Conservation (phyloP, 2,888 invertebrate species). For the Malthinus flaveolus region DNA sequence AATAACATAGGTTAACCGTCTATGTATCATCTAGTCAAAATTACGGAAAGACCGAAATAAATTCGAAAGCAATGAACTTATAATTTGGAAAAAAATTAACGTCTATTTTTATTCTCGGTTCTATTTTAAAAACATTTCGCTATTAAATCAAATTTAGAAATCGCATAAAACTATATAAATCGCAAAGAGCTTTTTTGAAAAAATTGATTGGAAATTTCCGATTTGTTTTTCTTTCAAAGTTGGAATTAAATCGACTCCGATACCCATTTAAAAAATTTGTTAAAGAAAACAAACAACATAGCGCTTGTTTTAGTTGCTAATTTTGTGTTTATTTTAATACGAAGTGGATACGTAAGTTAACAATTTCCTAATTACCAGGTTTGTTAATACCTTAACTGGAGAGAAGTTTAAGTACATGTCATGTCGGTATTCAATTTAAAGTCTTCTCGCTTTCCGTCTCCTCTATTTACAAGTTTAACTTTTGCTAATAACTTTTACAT, state of each 20-base stretch:
- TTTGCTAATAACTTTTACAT: too few relatives aligned
- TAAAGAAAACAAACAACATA: background rate
- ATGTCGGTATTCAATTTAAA: conserved; percentile 1
- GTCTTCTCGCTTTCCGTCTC: too few relatives aligned
- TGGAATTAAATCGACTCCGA: background rate
- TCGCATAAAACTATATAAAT: too few relatives aligned
- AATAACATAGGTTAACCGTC: too few relatives aligned
- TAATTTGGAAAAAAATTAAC: too few relatives aligned
- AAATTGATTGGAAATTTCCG: background rate
- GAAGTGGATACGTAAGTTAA: conserved; percentile 1
- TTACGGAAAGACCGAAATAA: too few relatives aligned
- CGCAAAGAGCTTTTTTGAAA: background rate
- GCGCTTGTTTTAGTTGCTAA: background rate
- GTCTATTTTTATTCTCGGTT: too few relatives aligned
- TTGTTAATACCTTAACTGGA: conserved; percentile 12
- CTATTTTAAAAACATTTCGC: too few relatives aligned
- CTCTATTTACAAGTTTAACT: too few relatives aligned
- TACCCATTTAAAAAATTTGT: conserved; percentile 1
- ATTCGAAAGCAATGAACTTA: too few relatives aligned
- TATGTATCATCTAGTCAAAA: too few relatives aligned
- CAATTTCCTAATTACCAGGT: conserved; percentile 1
- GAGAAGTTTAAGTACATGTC: background rate
- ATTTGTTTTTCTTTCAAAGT: background rate
- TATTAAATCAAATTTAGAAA: too few relatives aligned
- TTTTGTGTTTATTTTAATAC: background rate